phyloP scores from a whole-genome alignment of 2,797 vertebrate genomes.

The Amblyopsis hoosieri region DNA sequence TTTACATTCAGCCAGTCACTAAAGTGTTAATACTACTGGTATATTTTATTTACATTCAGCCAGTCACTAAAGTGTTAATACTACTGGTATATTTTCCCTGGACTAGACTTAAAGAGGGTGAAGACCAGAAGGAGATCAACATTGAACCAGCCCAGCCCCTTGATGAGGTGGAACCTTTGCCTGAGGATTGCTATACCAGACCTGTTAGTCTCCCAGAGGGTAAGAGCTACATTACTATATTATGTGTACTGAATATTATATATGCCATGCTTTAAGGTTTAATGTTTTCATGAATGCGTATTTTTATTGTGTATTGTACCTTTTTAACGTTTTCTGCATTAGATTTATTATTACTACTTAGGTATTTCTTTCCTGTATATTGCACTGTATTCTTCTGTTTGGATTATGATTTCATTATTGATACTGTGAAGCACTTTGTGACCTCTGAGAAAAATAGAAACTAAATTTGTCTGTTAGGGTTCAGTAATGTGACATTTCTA shows the following conservation, averaged over 20 bases:
- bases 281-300: no score
- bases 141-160: slow-evolving; percentile 92
- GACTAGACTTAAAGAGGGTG: slow-evolving; percentile 92
- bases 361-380: no score
- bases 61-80: not conserved
- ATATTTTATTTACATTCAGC: slow-evolving; percentile 17
- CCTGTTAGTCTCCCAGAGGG: slow-evolving; percentile 96
- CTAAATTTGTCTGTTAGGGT: no score
- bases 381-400: no score
- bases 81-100: slow-evolving; percentile 29
- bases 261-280: no score
- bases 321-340: no score
- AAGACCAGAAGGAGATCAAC: slow-evolving; percentile 96
- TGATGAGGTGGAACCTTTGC: slow-evolving; percentile 95
- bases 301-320: no score
- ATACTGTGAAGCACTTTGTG: no score
- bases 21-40: slow-evolving; percentile 5
- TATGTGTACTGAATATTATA: not conserved
- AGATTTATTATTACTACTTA: no score
- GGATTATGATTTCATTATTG: no score
- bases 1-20: not conserved
- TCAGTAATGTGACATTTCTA: no score
- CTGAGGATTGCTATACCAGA: slow-evolving; percentile 94
- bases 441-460: no score
- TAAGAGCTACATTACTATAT: slow-evolving; percentile 45